Conservation (phyloP, 2,113 vertebrate genomes). For the Catharus minimus region DNA sequence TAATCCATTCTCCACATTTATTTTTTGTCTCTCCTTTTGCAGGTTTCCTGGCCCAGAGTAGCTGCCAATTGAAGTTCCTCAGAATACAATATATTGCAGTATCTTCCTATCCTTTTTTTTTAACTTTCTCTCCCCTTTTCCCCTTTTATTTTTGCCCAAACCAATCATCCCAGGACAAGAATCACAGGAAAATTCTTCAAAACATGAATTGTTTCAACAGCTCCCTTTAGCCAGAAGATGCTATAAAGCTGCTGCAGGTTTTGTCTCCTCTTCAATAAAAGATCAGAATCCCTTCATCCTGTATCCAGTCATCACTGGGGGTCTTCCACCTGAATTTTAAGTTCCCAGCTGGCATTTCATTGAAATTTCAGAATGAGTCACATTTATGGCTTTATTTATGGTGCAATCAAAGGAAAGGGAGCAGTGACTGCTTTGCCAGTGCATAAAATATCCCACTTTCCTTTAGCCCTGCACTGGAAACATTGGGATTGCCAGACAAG, state of each 20-base stretch:
- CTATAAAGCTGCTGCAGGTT: neutral
- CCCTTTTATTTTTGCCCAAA: neutral
- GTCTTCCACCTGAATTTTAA: slow-evolving; percentile 10
- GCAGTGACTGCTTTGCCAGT: slow-evolving; percentile 63
- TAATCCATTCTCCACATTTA: neutral
- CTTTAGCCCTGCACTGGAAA: slow-evolving; percentile 61
- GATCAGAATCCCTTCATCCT: neutral
- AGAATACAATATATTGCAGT: neutral
- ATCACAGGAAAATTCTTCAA: neutral
- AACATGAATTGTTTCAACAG: neutral
- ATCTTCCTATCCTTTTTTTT: neutral
- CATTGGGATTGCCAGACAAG: slow-evolving; percentile 15
- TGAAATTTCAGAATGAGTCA: slow-evolving; percentile 25
- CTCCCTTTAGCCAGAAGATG: neutral
- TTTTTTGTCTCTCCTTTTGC: neutral
- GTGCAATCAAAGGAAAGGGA: slow-evolving; percentile 71
- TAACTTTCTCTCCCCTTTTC: neutral
- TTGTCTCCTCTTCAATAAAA: neutral
- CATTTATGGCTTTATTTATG: slow-evolving; percentile 72
- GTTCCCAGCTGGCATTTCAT: neutral
- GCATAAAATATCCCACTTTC: slow-evolving; percentile 44
- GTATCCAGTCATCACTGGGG: neutral
- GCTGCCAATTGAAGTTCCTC: neutral
- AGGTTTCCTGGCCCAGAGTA: neutral
- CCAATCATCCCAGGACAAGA: neutral